Percentiles rank a stretch among this genome's conserved stretches.
Conservation (phyloP, 2,888 invertebrate genomes). For the Bombylius major region DNA sequence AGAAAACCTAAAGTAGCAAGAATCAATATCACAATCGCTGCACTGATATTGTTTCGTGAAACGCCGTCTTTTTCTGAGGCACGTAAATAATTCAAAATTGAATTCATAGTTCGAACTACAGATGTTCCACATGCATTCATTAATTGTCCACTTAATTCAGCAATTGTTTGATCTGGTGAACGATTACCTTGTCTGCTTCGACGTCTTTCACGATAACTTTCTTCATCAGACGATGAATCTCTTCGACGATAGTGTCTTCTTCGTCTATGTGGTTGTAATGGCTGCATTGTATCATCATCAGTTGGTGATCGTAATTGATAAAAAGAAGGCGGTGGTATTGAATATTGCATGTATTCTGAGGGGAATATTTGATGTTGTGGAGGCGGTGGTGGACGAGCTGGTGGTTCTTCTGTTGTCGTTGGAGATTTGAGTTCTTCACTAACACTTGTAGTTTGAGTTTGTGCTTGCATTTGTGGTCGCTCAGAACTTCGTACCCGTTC, state of each 20-base stretch:
- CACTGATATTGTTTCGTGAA: constrained; percentile 53
- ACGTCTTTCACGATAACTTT: constrained; percentile 37
- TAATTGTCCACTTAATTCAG: constrained; percentile 58
- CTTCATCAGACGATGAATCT: constrained; percentile 43
- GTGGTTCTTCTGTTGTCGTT: constrained; percentile 22
- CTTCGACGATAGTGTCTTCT: constrained; percentile 40
- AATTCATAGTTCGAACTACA: constrained; percentile 50
- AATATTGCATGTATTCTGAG: constrained; percentile 41
- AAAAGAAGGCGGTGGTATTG: constrained; percentile 40
- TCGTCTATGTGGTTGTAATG: constrained; percentile 38
- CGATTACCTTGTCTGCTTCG: constrained; percentile 31
- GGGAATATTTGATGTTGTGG: constrained; percentile 37
- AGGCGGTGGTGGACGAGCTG: constrained; percentile 41
- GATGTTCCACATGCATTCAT: constrained; percentile 54
- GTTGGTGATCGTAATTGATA: constrained; percentile 36
- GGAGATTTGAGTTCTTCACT: neutral
- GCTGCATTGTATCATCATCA: constrained; percentile 32
- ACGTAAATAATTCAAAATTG: constrained; percentile 48
- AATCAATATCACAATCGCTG: constrained; percentile 65
- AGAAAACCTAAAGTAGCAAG: constrained; percentile 66
- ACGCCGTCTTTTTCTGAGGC: constrained; percentile 43
- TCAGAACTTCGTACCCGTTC: constrained; percentile 35
- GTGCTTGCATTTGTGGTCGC: constrained; percentile 26
- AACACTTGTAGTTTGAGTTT: constrained; percentile 30
- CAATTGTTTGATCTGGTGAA: constrained; percentile 50